Percentiles rank a stretch among this genome's conserved stretches.
These are phyloP conservation scores for Mythimna vitellina DNA, from an alignment of 2,888 invertebrate genomes.

Conservation along the genomic window DNA sequence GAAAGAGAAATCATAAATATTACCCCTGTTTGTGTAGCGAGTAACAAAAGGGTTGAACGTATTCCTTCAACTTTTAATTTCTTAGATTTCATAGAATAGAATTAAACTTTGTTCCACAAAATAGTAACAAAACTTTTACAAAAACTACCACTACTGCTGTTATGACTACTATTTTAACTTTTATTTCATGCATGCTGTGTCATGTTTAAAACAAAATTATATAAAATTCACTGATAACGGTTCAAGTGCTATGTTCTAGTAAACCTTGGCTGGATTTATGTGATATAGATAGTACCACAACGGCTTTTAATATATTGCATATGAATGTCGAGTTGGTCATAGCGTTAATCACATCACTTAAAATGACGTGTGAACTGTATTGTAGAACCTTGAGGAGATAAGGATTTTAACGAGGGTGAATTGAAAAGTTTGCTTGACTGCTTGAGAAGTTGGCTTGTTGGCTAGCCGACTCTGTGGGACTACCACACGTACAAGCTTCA, in stretches of 20 bases:
- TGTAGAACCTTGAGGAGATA: neutral
- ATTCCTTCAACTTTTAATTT: slow-evolving; percentile 36
- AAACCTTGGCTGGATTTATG: slow-evolving; percentile 26
- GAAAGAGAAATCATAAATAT: slow-evolving; percentile 72
- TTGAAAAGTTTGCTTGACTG: too few relatives aligned
- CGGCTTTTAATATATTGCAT: slow-evolving; percentile 25
- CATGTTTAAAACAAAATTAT: slow-evolving; percentile 9
- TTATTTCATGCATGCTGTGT: neutral
- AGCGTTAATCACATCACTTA: slow-evolving; percentile 9
- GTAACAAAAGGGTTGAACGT: slow-evolving; percentile 27
- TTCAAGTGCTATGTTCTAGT: slow-evolving; percentile 32
- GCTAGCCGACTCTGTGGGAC: too few relatives aligned
- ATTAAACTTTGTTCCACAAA: too few relatives aligned
- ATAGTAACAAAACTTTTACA: too few relatives aligned
- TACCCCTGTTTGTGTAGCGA: slow-evolving; percentile 54
- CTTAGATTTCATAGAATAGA: neutral
- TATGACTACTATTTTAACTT: too few relatives aligned
- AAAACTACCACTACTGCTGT: too few relatives aligned
- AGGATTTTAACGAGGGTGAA: too few relatives aligned
- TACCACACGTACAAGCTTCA: too few relatives aligned
- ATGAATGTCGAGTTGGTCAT: neutral
- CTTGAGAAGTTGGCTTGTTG: too few relatives aligned
- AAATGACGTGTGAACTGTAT: neutral
- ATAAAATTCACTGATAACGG: slow-evolving; percentile 22
- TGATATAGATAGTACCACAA: slow-evolving; percentile 40